Percentiles rank a stretch among this genome's conserved stretches.
These are phyloP conservation scores for Phoenicopterus ruber DNA, from an alignment of 2,113 vertebrate species.

Conservation along the genomic window DNA sequence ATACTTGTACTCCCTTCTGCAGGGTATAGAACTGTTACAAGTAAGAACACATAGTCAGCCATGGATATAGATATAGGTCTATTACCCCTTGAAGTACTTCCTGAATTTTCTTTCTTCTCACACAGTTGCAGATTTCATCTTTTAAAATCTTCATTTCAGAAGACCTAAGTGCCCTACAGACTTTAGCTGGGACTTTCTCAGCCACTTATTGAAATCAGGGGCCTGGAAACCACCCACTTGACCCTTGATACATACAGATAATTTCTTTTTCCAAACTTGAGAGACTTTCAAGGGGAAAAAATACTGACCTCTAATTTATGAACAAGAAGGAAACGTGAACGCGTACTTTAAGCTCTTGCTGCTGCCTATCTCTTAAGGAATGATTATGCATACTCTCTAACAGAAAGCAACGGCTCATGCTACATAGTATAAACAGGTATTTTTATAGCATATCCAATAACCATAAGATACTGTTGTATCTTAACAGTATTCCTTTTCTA, in stretches of 20 bases:
- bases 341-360: not conserved
- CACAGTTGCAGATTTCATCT: not conserved
- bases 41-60: not conserved
- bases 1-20: not conserved
- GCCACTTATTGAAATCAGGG: not conserved
- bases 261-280: not conserved
- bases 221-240: not conserved
- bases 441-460: not conserved
- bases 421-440: not conserved
- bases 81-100: not conserved
- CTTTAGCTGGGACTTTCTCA: not conserved
- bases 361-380: not conserved
- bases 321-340: not conserved
- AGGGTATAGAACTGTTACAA: not conserved
- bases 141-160: not conserved
- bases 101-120: not conserved
- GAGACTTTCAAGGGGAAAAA: not conserved
- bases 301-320: not conserved
- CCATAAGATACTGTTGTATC: not conserved
- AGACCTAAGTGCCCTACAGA: not conserved
- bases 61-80: not conserved
- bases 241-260: not conserved
- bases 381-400: not conserved
- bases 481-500: not conserved
- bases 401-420: not conserved